Evolutionary conservation across 1,140 invertebrate genomes (phyloP).

Genomic region (Limonius californicus): DNA sequence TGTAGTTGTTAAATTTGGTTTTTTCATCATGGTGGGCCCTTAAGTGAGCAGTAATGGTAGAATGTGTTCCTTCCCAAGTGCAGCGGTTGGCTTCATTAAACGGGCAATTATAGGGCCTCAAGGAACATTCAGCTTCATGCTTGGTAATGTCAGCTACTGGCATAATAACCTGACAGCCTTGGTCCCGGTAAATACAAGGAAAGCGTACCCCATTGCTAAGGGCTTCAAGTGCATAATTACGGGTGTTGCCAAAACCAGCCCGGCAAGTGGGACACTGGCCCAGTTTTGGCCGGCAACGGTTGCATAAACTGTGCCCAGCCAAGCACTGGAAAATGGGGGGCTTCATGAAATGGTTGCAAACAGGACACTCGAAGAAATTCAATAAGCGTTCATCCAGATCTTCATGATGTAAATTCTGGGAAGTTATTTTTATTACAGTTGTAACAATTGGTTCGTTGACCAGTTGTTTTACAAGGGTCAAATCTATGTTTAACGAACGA

Average conservation of each 20-base stretch:
- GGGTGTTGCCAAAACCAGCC: constrained; percentile 66
- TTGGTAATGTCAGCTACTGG: constrained; percentile 26
- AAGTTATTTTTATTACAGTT: neutral
- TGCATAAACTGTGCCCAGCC: constrained; percentile 75
- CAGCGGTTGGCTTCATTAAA: constrained; percentile 25
- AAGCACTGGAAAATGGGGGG: constrained; percentile 74
- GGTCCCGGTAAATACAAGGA: constrained; percentile 34
- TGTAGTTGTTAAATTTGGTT: constrained; percentile 22
- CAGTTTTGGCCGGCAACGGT: constrained; percentile 64
- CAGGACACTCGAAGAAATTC: constrained; percentile 44
- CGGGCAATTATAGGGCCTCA: constrained; percentile 36
- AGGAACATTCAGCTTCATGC: constrained; percentile 36
- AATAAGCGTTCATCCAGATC: constrained; percentile 13
- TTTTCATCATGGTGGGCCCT: constrained; percentile 28
- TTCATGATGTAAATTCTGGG: neutral
- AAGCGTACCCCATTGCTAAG: constrained; percentile 39
- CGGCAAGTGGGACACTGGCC: constrained; percentile 69
- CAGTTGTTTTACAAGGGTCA: neutral
- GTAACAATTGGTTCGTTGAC: neutral
- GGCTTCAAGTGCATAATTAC: constrained; percentile 74
- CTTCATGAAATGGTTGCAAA: constrained; percentile 74
- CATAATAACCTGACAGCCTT: constrained; percentile 30
- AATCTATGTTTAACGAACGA: neutral
- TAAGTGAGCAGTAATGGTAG: constrained; percentile 28
- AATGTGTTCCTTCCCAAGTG: constrained; percentile 13